These are phyloP conservation scores for Chloromyia formosa DNA, from an alignment of 2,888 invertebrate genomes.

Conservation along the genomic window DNA sequence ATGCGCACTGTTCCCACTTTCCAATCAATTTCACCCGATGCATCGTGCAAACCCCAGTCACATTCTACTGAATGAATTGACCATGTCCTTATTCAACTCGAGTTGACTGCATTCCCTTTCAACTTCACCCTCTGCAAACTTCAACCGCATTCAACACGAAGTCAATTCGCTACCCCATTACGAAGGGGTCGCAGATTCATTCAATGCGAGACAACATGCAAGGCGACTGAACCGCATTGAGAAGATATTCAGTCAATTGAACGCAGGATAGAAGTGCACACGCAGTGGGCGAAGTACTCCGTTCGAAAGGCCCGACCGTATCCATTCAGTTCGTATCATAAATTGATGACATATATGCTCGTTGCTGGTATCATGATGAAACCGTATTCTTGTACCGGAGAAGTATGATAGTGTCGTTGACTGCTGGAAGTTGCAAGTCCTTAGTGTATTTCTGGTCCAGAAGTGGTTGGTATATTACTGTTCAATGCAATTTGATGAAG, in stretches of 20 bases:
- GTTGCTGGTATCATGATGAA: background rate
- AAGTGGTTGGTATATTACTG: background rate
- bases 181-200: background rate
- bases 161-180: background rate
- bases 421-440: background rate
- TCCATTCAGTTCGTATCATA: slow-evolving; percentile 14
- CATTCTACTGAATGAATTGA: background rate
- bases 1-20: background rate
- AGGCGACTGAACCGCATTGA: no score
- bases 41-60: background rate
- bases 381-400: no score
- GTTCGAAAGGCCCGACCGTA: background rate
- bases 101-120: slow-evolving; percentile 1
- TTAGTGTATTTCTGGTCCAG: background rate
- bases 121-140: background rate
- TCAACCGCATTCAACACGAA: background rate
- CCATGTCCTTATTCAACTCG: slow-evolving; percentile 10
- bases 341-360: background rate
- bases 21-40: background rate
- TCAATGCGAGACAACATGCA: slow-evolving; percentile 3
- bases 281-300: slow-evolving; percentile 32
- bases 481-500: background rate
- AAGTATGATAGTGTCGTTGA: background rate
- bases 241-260: slow-evolving; percentile 36
- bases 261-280: slow-evolving; percentile 38